Percentiles rank a stretch among this genome's conserved stretches.
Conservation (phyloP, 2,888 invertebrate genomes). For the Polymixis flavicincta region DNA sequence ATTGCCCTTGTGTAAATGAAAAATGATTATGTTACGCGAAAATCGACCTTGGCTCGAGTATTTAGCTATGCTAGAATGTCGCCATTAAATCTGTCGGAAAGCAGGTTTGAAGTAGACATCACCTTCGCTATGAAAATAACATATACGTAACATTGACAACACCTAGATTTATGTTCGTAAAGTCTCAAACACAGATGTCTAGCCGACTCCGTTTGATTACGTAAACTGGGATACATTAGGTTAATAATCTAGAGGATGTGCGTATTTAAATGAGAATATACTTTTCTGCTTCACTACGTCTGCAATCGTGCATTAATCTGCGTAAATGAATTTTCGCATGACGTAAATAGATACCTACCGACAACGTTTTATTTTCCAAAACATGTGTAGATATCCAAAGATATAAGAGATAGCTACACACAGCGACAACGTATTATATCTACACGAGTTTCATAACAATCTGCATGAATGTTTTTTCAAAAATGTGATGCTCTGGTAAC, state of each 20-base stretch:
- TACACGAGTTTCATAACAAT: constrained; percentile 37
- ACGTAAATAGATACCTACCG: not conserved
- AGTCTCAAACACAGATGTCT: constrained; percentile 37
- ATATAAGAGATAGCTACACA: not conserved
- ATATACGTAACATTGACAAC: constrained; percentile 66
- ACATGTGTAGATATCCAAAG: constrained; percentile 12
- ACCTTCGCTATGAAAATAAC: constrained; percentile 72
- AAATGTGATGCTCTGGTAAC: constrained; percentile 28
- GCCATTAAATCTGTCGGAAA: constrained; percentile 60
- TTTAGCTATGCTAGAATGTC: constrained; percentile 59
- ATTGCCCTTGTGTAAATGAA: constrained; percentile 45
- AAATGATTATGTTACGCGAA: constrained; percentile 61
- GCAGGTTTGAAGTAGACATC: constrained; percentile 50
- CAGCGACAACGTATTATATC: not conserved
- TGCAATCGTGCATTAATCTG: not conserved
- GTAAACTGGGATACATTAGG: not conserved
- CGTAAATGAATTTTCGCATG: not conserved
- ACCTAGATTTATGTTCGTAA: constrained; percentile 57
- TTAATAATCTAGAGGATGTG: not conserved
- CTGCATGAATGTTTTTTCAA: constrained; percentile 8
- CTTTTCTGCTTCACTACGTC: constrained; percentile 2
- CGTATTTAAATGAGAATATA: constrained; percentile 24
- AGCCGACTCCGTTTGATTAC: constrained; percentile 8
- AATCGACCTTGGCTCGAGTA: constrained; percentile 64
- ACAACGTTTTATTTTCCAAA: too few species aligned